Evolutionary conservation across 2,113 vertebrate genomes (phyloP).

Genomic region (Heliornis fulica): DNA sequence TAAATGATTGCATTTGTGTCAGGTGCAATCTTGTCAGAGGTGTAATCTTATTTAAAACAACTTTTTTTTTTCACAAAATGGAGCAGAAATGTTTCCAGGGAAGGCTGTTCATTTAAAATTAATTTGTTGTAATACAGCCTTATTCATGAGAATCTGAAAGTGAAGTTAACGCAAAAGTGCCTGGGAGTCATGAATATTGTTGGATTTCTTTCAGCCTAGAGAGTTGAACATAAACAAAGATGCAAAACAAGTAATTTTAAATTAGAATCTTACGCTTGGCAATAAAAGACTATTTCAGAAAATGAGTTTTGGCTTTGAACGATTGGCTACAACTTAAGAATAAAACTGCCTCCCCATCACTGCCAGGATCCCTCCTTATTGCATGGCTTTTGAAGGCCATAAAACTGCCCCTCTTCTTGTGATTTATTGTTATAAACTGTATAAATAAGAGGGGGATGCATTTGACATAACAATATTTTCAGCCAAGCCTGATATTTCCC

Average conservation of each 20-base stretch:
- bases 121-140: neutral
- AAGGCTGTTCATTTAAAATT: conserved; percentile 3
- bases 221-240: neutral
- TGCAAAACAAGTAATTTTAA: neutral
- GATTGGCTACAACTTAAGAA: neutral
- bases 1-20: conserved; percentile 4
- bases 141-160: neutral
- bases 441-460: neutral
- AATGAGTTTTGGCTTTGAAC: neutral
- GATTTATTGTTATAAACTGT: neutral
- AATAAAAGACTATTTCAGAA: neutral
- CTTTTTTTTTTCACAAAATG: neutral
- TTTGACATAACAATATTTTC: neutral
- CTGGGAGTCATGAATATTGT: neutral
- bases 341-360: neutral
- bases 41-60: neutral
- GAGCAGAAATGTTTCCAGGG: neutral
- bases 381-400: neutral
- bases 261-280: neutral
- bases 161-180: neutral
- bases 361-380: neutral
- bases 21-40: conserved; percentile 3
- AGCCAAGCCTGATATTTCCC: neutral
- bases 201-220: neutral
- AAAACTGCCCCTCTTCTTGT: neutral